Conservation (phyloP, 2,113 vertebrate genomes). For the Bothrops jararaca region DNA sequence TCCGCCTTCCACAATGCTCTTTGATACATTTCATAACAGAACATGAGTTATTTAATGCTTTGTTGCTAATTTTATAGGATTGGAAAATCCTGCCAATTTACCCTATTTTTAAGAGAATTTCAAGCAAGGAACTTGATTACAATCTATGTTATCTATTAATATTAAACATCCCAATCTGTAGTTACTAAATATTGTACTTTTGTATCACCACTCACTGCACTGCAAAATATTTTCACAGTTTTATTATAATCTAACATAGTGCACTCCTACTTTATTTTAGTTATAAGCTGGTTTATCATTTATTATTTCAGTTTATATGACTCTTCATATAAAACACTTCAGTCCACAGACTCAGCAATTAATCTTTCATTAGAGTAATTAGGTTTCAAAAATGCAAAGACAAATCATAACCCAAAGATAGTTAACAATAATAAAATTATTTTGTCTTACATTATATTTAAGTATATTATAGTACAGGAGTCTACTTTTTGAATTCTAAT, state of each 20-base stretch:
- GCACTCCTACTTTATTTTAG: neutral
- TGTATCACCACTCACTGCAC: neutral
- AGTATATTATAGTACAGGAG: neutral
- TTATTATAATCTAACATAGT: neutral
- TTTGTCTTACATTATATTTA: neutral
- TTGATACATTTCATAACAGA: neutral
- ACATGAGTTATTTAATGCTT: neutral
- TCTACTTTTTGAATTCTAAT: neutral
- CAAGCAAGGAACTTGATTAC: neutral
- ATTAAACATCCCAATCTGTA: neutral
- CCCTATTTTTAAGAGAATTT: neutral
- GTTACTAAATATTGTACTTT: neutral
- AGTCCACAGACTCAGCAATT: neutral
- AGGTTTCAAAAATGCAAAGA: neutral
- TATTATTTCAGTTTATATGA: neutral
- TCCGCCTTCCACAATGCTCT: neutral
- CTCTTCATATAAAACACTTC: neutral
- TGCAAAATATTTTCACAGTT: neutral
- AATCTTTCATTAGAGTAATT: neutral
- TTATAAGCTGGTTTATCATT: neutral
- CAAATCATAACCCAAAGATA: neutral
- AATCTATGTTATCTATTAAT: neutral
- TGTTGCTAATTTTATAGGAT: neutral
- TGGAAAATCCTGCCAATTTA: neutral
- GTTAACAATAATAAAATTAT: neutral